Evolutionary conservation across 2,113 vertebrate species (phyloP), one percentile per base, ranked within the genome.

Genomic region (Sylvietta virens): DNA sequence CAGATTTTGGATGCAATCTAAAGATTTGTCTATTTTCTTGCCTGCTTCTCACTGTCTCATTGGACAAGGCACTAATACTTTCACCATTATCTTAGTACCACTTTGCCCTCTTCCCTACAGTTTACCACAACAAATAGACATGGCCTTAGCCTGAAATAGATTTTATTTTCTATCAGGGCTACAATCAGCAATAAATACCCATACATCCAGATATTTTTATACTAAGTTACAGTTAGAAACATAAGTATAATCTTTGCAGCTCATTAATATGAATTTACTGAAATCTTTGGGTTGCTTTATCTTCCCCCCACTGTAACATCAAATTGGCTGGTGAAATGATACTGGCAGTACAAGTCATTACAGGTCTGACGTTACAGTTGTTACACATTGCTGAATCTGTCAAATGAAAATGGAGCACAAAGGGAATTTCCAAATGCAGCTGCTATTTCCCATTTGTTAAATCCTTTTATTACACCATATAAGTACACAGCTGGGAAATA

Each of bases 401-500:
- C 93, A 89, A 98, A 97, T 97, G 95, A 97, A 98, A 96, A 97
- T 84, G 81, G 71, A 97, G 79, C 96, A 97, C 97, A 98, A 98
- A 98, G 97, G 96, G 96, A 97, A 98, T 98, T 97, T 97, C 97
- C 97, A 97, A 97, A 98, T 97, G 96, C 97, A 98, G 98, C 97
- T 98, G 97, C 96, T 98, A 97, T 97, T 98, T 98, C 97, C 97
- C 97, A 98, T 98, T 98, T 97, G 97, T 98, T 98, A 98, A 97
- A 97, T 97, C 95, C 92, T 97, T 98, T 98, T 98, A 98, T 98
- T 98, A 97, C 90, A 97, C 95, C 88, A 94, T 98, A 95, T 97
- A 98, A 98, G 96, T 97, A 98, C 97, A 98, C 97, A 98, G 98
- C 98, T 98, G 97, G 97, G 97, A 98, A 97, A 97, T 96, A 97